Conservation (phyloP, 2,888 invertebrate species). For the Sphaerophoria rueppellii region DNA sequence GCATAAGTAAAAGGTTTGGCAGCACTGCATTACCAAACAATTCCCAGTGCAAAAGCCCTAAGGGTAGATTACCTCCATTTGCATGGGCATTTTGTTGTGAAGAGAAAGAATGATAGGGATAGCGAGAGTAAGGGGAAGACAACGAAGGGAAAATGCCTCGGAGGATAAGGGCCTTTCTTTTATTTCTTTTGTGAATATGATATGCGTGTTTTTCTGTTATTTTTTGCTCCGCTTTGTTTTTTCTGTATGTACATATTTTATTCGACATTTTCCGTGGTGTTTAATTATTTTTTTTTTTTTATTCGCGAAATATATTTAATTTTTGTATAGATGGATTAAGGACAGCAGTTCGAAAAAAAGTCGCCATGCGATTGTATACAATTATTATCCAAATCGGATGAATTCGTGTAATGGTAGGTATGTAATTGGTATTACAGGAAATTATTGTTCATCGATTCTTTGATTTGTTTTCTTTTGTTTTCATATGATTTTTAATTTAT, state of each 20-base stretch:
- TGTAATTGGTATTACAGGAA: constrained; percentile 18
- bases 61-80: constrained; percentile 57
- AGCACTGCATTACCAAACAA: constrained; percentile 21
- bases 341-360: background rate
- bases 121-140: background rate
- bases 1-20: background rate
- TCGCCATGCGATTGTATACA: background rate
- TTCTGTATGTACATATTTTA: constrained; percentile 8
- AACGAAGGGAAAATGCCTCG: background rate
- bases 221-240: constrained; percentile 3
- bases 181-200: constrained; percentile 49
- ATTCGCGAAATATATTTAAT: constrained; percentile 10
- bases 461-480: constrained; percentile 20
- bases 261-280: constrained; percentile 33
- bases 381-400: background rate
- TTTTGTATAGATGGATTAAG: constrained; percentile 4
- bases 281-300: constrained; percentile 56
- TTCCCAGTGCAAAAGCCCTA: constrained; percentile 53
- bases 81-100: constrained; percentile 19
- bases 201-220: constrained; percentile 20
- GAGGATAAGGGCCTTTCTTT: constrained; percentile 54
- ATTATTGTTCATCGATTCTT: constrained; percentile 61
- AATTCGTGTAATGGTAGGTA: background rate
- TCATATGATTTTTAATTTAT: background rate
- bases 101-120: background rate